A percentile compares a stretch with the other conserved stretches of the same genome.
Conservation (phyloP, 2,888 invertebrate genomes). For the Spodoptera littoralis region DNA sequence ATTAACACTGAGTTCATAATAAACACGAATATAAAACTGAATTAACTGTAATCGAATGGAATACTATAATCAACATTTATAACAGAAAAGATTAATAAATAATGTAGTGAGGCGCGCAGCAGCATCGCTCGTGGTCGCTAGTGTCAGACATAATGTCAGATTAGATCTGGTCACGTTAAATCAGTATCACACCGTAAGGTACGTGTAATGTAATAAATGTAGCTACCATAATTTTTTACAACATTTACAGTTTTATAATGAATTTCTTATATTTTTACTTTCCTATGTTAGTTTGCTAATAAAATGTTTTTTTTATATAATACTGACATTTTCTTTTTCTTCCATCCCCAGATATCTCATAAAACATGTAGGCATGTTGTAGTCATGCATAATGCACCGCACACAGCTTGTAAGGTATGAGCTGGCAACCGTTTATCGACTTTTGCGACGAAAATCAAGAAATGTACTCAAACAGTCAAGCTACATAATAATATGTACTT, state of each 20-base stretch:
- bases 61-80: not conserved
- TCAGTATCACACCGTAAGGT: slow-evolving; percentile 71
- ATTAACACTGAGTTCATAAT: not conserved
- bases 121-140: slow-evolving; percentile 33
- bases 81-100: not conserved
- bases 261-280: slow-evolving; percentile 88
- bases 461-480: not conserved
- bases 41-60: not conserved
- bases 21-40: not conserved
- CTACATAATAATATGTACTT: too few relatives aligned
- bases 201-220: slow-evolving; percentile 74
- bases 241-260: slow-evolving; percentile 86
- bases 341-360: too few relatives aligned
- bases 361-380: not conserved
- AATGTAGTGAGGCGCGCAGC: slow-evolving; percentile 18
- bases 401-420: not conserved
- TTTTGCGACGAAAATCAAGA: slow-evolving; percentile 4
- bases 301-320: slow-evolving; percentile 86
- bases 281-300: slow-evolving; percentile 89
- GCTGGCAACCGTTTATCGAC: slow-evolving; percentile 1
- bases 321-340: slow-evolving; percentile 46
- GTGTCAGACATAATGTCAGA: slow-evolving; percentile 60
- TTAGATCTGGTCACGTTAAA: slow-evolving; percentile 70
- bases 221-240: slow-evolving; percentile 84
- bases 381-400: not conserved